Base-by-base conservation (phyloP, 1,140 invertebrate species). In the Cecropterus lyciades region DNA sequence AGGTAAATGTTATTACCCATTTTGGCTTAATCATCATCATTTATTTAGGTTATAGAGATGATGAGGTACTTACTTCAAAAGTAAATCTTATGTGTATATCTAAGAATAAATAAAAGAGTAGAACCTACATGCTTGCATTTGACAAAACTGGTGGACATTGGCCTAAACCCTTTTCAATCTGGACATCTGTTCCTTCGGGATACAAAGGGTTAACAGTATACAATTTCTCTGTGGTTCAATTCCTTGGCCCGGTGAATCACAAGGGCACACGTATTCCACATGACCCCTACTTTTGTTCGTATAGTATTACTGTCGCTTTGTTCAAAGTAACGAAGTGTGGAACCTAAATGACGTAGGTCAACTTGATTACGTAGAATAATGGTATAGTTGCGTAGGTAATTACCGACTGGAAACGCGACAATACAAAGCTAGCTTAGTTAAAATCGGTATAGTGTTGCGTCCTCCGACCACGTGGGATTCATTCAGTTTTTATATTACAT, bases 311-410 rank as follows among this genome's bases (percentile, higher is more conserved):
- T 45, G 16, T 27, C 27, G 24, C 57, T 62, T 62, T 62, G 57
- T 62, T 62, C 30, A 16, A 37, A 49, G 15, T 48, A 62, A 62
- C 57, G 20, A 37, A 40, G 45, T 48, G 57, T 48, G 46, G 45
- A 62, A 45, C 57, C 46, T 49, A 62, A 49, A 37, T 62, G 57
- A 62, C 57, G 57, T 62, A 62, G 57, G 57, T 62, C 30, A 62
- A 49, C 57, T 59, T 59, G 42, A 59, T 59, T 33, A 49, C 46
- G 30, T 62, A 24, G 57, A 33, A 60, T 16, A 48, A 60, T 56
- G 8, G 24, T 40, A 42, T 45, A 59, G 13, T 59, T 59, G 46
- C 56, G 42, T 30, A 5, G 3, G 27, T 46, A 46, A 46, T 46
- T 46, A 59, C 42, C 55, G 11, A 57, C 55, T 57, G 40, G 40